phyloP scores from a whole-genome alignment of 2,888 invertebrate genomes.

The Flabesymbios commensalis region DNA sequence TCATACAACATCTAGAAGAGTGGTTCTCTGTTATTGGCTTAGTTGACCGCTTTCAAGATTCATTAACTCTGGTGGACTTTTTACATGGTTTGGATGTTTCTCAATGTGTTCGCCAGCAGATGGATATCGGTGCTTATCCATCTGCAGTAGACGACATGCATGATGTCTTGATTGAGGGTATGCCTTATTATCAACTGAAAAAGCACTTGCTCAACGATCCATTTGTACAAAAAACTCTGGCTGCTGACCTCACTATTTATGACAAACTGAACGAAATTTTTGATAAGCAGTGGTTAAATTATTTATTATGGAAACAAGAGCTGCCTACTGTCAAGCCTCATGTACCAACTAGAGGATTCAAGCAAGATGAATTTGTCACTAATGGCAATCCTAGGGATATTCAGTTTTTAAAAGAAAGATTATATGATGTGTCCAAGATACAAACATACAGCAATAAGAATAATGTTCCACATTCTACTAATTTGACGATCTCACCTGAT shows the following conservation, averaged over 20 bases:
- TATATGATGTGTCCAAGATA: no score
- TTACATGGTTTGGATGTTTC: slow-evolving; percentile 9
- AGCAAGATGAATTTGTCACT: no score
- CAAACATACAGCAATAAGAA: no score
- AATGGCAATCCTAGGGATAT: no score
- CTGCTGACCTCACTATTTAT: slow-evolving; percentile 5
- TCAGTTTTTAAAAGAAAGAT: no score
- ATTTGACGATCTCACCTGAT: no score
- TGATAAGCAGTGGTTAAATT: slow-evolving; percentile 3
- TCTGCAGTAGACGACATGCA: neutral
- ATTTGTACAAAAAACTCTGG: neutral
- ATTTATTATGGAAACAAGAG: no score
- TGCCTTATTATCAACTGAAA: neutral
- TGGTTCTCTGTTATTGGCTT: slow-evolving; percentile 16
- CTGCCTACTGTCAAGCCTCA: no score
- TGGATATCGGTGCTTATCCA: no score
- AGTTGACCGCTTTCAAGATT: neutral
- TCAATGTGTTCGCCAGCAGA: no score
- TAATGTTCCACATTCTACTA: no score
- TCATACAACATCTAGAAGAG: slow-evolving; percentile 8
- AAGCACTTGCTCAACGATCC: neutral
- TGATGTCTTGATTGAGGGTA: neutral
- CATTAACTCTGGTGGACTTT: slow-evolving; percentile 3
- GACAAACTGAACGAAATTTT: slow-evolving; percentile 8
- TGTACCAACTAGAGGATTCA: no score